Conservation (phyloP, 2,888 invertebrate species). For the Temnothorax rugatulus region DNA sequence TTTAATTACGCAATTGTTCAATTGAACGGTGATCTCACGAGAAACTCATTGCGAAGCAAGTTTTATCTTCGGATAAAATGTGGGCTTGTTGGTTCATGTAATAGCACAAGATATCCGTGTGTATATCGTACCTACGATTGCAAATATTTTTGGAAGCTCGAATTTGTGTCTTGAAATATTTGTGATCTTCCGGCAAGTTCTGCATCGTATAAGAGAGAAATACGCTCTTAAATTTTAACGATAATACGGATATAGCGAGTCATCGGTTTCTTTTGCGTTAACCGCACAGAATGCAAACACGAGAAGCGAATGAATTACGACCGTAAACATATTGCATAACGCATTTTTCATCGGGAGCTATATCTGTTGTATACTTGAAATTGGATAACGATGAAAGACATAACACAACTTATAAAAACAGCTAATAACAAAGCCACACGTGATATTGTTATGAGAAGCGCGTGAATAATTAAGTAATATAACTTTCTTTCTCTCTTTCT, state of each 20-base stretch:
- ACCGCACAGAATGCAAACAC: slow-evolving; percentile 29
- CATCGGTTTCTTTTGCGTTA: slow-evolving; percentile 22
- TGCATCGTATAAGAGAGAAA: not conserved
- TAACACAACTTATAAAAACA: not conserved
- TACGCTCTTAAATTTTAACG: slow-evolving; percentile 20
- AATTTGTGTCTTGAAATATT: not conserved
- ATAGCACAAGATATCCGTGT: not conserved
- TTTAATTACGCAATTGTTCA: slow-evolving; percentile 17
- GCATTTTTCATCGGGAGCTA: slow-evolving; percentile 21
- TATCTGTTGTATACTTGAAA: slow-evolving; percentile 5
- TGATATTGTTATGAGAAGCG: not conserved
- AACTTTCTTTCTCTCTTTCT: not conserved
- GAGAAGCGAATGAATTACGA: slow-evolving; percentile 16
- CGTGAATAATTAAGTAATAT: not conserved
- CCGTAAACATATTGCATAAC: slow-evolving; percentile 46
- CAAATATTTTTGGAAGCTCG: not conserved
- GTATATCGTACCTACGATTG: not conserved
- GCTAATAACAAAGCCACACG: not conserved
- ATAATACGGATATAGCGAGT: slow-evolving; percentile 15
- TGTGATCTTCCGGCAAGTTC: not conserved
- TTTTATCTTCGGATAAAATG: slow-evolving; percentile 5
- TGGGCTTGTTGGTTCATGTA: not conserved
- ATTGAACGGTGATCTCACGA: slow-evolving; percentile 20
- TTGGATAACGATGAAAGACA: not conserved
- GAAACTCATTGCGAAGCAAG: slow-evolving; percentile 1